A percentile compares a stretch with the other conserved stretches of the same genome.
Evolutionary conservation across 2,797 vertebrate species (phyloP).

Genomic region (Eospalax fontanierii): DNA sequence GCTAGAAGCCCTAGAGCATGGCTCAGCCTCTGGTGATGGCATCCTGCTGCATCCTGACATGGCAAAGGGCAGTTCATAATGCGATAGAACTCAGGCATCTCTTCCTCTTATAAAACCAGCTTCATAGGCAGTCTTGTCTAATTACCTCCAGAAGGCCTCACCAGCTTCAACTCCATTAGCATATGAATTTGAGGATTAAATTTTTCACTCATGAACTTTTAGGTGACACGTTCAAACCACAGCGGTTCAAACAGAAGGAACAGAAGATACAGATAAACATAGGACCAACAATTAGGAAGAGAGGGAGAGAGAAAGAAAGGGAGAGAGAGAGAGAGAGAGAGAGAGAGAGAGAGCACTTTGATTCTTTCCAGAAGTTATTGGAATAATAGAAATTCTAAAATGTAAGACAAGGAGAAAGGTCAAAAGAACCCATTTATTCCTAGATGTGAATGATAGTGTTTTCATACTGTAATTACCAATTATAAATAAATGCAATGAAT

Average conservation of each 20-base stretch:
- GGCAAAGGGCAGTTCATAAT: accelerated
- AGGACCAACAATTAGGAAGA: neutral
- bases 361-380: neutral
- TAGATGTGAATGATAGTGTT: neutral
- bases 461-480: neutral
- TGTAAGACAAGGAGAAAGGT: neutral
- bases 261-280: neutral
- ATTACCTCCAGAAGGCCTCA: neutral
- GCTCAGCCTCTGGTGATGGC: neutral
- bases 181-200: neutral
- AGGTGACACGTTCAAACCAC: neutral
- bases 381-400: neutral
- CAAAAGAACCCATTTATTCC: neutral
- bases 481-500: neutral
- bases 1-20: neutral
- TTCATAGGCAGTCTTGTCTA: no score
- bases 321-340: neutral
- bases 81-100: no score
- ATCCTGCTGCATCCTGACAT: no score
- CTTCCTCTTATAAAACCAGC: neutral
- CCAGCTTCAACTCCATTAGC: neutral
- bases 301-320: neutral
- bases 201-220: no score
- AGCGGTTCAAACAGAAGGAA: neutral
- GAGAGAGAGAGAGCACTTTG: neutral